phyloP scores from a whole-genome alignment of 2,888 invertebrate species.

The Girardia tigrina region DNA sequence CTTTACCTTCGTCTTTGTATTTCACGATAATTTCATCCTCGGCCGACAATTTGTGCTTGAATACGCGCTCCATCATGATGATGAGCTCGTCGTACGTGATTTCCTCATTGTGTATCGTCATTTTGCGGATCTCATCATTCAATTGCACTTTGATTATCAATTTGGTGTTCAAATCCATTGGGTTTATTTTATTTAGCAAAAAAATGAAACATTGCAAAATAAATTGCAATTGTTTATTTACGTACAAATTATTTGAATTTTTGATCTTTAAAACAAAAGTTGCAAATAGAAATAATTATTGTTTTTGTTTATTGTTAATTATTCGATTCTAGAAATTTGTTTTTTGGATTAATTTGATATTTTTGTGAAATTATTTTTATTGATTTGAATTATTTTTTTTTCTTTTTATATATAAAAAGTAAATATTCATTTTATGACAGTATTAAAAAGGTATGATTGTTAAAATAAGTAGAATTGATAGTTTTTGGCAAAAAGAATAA shows the following conservation, averaged over 20 bases:
- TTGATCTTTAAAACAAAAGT: too few species aligned
- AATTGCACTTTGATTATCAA: slow-evolving; percentile 54
- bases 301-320: too few species aligned
- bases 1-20: slow-evolving; percentile 64
- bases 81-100: slow-evolving; percentile 59
- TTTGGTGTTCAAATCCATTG: slow-evolving; percentile 46
- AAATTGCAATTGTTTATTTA: slow-evolving; percentile 7
- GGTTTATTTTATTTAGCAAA: not conserved
- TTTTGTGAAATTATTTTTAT: too few species aligned
- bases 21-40: slow-evolving; percentile 61
- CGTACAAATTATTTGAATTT: not conserved
- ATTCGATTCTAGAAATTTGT: too few species aligned
- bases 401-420: too few species aligned
- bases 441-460: too few species aligned
- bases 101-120: slow-evolving; percentile 62
- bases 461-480: too few species aligned
- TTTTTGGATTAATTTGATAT: too few species aligned
- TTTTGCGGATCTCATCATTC: slow-evolving; percentile 59
- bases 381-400: too few species aligned
- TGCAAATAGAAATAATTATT: too few species aligned
- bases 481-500: too few species aligned
- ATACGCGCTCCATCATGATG: slow-evolving; percentile 63
- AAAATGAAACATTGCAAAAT: not conserved
- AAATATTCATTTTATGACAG: too few species aligned
- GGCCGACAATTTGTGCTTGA: slow-evolving; percentile 56